Percentiles rank a stretch among this genome's conserved stretches.
Evolutionary conservation across 2,113 vertebrate species (phyloP).

Genomic region (Eurypyga helias): DNA sequence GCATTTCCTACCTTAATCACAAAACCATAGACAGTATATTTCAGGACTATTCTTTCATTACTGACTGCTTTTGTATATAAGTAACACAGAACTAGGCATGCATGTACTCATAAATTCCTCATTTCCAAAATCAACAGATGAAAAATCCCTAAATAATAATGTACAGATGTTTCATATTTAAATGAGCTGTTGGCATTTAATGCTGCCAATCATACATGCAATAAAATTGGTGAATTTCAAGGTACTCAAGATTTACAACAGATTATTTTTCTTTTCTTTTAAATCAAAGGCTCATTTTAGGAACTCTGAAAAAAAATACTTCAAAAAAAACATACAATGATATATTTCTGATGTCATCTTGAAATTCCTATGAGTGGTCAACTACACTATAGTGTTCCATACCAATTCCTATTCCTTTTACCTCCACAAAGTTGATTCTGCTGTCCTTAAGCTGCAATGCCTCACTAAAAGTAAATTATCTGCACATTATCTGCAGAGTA

Average conservation of each 20-base stretch:
- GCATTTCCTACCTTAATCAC: conserved; percentile 37
- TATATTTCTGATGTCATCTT: neutral
- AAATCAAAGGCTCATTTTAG: conserved; percentile 5
- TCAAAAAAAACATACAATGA: conserved; percentile 38
- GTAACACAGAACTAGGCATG: conserved; percentile 61
- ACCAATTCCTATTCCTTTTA: neutral
- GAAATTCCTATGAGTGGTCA: neutral
- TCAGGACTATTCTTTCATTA: conserved; percentile 59
- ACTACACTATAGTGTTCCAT: neutral
- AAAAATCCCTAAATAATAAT: conserved; percentile 80
- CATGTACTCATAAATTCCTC: conserved; percentile 72
- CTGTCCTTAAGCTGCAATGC: conserved; percentile 4
- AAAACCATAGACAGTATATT: conserved; percentile 23
- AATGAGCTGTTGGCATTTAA: conserved; percentile 75
- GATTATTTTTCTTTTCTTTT: neutral
- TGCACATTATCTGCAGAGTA: conserved; percentile 12
- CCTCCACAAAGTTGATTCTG: conserved; percentile 32
- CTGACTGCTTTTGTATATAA: conserved; percentile 39
- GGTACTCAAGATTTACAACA: conserved; percentile 39
- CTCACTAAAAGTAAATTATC: conserved; percentile 2
- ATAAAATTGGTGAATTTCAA: conserved; percentile 66
- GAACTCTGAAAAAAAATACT: neutral
- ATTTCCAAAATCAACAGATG: conserved; percentile 77
- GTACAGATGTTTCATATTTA: conserved; percentile 82
- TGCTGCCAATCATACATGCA: conserved; percentile 69